Evolutionary conservation across 2,113 vertebrate genomes (phyloP), one percentile per base, ranked within the genome.

Genomic region (Panthera leo): DNA sequence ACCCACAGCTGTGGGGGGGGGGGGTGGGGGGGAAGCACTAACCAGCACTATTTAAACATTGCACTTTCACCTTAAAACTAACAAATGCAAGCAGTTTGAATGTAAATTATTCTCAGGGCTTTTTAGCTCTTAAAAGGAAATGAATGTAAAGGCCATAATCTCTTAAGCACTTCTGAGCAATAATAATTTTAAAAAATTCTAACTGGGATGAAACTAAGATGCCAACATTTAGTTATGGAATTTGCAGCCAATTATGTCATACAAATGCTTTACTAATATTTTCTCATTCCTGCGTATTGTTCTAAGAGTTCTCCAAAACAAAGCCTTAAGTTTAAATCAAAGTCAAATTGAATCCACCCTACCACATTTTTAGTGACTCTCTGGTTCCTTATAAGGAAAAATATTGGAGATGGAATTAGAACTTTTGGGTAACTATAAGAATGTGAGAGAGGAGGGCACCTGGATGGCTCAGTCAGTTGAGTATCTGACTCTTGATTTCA

Each of bases 41-140:
- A 3, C 48, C 89, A 78, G 23, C 15, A 55, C 51, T 85, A 95
- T 85, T 95, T 82, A 95, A 93, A 93, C 13, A 83, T 53, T 71
- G 71, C 76, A 83, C 16, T 65, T 78, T 92, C 94, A 88, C 90
- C 92, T 89, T 65, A 78, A 95, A 96, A 89, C 42, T 85, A 83
- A 91, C 51, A 78, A 58, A 96, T 96, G 91, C 70, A 96, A 92
- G 67, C 39, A 89, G 31, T 75, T 58, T 51, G 18, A 51, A 92
- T 91, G 16, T 55, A 97, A 96, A 96, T 96, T 96, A 96, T 91
- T 92, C 85, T 82, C 42, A 63, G 16, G 63, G 85, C 63, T 42
- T 96, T 82, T 86, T 67, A 84, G 36, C 48, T 95, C 67, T 85
- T 90, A 73, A 97, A 87, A 76, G 11, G 39, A 93, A 96, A 85